Evolutionary conservation across 2,797 vertebrate species (phyloP), one percentile per base, ranked within the genome.

Genomic region (Falco columbarius): DNA sequence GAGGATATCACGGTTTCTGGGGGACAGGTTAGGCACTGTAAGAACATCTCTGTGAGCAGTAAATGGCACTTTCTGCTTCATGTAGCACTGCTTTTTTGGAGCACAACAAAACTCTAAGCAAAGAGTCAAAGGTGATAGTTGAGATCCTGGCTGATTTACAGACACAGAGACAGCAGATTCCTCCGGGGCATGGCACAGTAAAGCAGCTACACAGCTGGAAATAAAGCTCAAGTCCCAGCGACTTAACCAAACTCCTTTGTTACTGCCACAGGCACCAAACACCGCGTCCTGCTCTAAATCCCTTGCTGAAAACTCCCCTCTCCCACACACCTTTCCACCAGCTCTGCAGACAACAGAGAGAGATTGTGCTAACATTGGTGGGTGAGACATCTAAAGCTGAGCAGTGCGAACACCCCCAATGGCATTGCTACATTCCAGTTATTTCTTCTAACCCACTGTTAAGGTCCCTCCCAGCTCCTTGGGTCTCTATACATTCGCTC

Each of bases 1-100:
- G 0, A 49, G 63, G 67, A 62, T 51, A 10, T 2, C 0, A 1
- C 1, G 3, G 42, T 46, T 76, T 74, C 32, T 49, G 36, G 4
- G 34, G 51, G 19, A 13, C 10, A n/a, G 32, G 56, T 54, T 52
- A 89, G 68, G 61, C 23, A 14, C 65, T 16, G 42, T 52, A 70
- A 47, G 42, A 77, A 74, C 38, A 54, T 21, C 67, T 58, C 52
- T 52, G 55, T 29, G 30, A 70, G 32, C 42, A 73, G 30, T 10
- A 49, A 49, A 81, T 12, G 47, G 83, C 81, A 73, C 68, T 72
- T 58, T 1, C 19, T 74, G 19, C 74, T 87, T 81, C 32, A 24
- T 6, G 12, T 4, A 84, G 12, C 14, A 22, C 27, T 32, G 10
- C 29, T 22, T 58, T 62, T 61, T 46, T 66, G 9, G 24, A 72